Evolutionary conservation across 2,113 vertebrate genomes (phyloP), one percentile per base, ranked within the genome.

Genomic region (Spermophilus dauricus): DNA sequence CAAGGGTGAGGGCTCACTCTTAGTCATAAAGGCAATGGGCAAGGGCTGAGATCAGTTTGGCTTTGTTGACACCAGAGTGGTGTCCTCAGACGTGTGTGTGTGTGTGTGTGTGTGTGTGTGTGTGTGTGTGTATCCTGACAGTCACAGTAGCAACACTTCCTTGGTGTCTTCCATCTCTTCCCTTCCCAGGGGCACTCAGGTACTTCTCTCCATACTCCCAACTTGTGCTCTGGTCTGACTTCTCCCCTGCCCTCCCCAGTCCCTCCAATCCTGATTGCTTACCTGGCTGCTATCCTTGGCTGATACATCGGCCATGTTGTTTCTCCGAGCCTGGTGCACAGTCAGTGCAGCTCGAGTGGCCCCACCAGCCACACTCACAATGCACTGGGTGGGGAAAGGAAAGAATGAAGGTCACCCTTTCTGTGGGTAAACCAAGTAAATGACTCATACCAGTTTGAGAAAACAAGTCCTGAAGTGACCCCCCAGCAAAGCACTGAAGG

Each of bases 221-320:
- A 86, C n/a, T 4, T 10, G 9, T 18, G 48, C 26, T 24, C 14
- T 37, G 37, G 28, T 39, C 58, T 8, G 10, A 14, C 0, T 8
- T 2, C 6, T 0, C 5, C 37, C 18, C 13, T 4, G 51, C 70
- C 30, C 32, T 6, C 22, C 13, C 3, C n/a, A 0, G 7, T n/a
- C 34, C 51, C 32, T 34, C 53, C 24, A 3, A 14, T 18, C 12
- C 73, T 20, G 5, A 72, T 12, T 4, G 84, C 97, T 94, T 26
- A 99, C 99, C 99, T 99, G 99, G 97, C 99, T 99, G 84, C 99
- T 99, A 3, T 99, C 99, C 98, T 99, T 99, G 93, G 99, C 99
- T 8, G 99, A 99, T 72, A 99, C 99, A 26, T 99, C 99, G 0
- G 99, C 99, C 99, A 99, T 99, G 98, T 99, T 99, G 99, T 99